These are phyloP conservation scores for Bugulina stolonifera DNA, from an alignment of 2,888 invertebrate species.

Conservation along the genomic window DNA sequence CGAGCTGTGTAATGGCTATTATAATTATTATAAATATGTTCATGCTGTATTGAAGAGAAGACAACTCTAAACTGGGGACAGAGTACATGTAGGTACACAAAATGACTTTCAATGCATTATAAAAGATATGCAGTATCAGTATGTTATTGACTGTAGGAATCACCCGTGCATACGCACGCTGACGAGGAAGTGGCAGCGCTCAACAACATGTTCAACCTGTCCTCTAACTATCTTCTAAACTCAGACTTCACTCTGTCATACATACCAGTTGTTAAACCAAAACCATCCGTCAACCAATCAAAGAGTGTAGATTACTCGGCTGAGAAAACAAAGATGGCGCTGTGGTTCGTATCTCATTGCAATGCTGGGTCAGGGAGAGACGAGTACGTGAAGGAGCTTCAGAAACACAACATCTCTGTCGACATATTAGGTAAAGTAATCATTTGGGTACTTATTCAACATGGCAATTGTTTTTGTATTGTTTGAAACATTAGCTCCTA, in stretches of 20 bases:
- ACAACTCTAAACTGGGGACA: too few species aligned
- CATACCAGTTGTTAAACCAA: background rate
- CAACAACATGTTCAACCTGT: background rate
- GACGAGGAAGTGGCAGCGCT: background rate
- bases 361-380: background rate
- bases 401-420: conserved; percentile 2
- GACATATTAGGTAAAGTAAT: background rate
- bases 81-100: too few species aligned
- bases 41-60: too few species aligned
- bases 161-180: background rate
- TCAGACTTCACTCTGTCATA: background rate
- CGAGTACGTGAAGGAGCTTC: background rate
- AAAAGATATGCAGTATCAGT: too few species aligned
- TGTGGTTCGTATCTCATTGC: background rate
- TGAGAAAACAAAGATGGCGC: background rate
- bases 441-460: too few species aligned
- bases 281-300: background rate
- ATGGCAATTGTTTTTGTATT: too few species aligned
- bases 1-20: too few species aligned
- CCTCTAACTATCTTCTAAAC: background rate
- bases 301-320: background rate
- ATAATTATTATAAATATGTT: too few species aligned
- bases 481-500: too few species aligned
- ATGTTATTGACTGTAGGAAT: too few species aligned
- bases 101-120: too few species aligned